Base-by-base conservation (phyloP, 92 coral and sea anemone species). In the Phenganax subtilis region DNA sequence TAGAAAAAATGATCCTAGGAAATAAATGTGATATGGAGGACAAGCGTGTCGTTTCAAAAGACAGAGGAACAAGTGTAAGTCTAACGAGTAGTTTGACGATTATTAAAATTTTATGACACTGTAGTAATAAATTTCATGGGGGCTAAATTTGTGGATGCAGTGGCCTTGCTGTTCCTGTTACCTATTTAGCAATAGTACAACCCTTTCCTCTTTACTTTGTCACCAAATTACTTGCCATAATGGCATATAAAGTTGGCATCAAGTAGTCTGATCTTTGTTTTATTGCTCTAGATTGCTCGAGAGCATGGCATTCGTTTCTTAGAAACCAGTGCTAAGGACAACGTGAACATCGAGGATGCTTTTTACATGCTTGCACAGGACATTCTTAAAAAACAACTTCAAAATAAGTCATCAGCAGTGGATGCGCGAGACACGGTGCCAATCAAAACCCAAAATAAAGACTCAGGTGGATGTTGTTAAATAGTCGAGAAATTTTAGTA, bases 21-120 rank as follows among this genome's bases (percentile, higher is more conserved):
- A 94, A 94, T 89, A 94, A 94, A 69, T 94, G 97, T 74, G 98
- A 94, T 82, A 94, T 94, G 98, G 98, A 92, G 60, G 97, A 94
- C 77, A 88, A 93, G 71, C 86, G 98, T 84, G 86, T 90, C 10
- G 98, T 94, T 47, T 87, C 90, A 81, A 91, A 81, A 88, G 98
- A 94, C 14, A 77, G 96, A 71, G 98, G 98, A n/a, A 96, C 92
- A 12, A 96, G 91, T 89, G 98, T 94, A n/a, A 77, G 88, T 66
- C 16, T 12, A 10, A 65, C 59, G 9, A 77, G 10, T 14, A 59
- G 3, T 59, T 59, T 14, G 27, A 20, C 25, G 25, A 20, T 20
- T 20, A 20, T 20, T 20, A 20, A 20, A 20, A 20, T 20, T 20
- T 20, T 20, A 20, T 20, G 25, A 20, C 25, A 20, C 25, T 20